Evolutionary conservation across 2,113 vertebrate species (phyloP), one percentile per base, ranked within the genome.

Genomic region (Strix aluco): DNA sequence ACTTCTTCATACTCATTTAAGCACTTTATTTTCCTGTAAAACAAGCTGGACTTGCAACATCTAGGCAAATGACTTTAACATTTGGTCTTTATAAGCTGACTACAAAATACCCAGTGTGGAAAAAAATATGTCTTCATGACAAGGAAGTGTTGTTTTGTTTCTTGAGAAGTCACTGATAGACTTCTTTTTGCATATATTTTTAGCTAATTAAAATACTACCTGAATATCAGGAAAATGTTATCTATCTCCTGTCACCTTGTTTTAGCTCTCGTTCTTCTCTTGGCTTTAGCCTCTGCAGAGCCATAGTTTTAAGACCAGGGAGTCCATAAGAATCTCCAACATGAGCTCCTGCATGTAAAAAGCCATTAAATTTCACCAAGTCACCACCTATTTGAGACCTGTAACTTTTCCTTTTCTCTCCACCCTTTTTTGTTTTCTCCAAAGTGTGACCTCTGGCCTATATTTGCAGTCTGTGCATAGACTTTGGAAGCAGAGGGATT

Each of bases 401-500:
- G 22, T 78, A 95, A 74, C 65, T 79, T 94, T 52, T 69, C 40
- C 19, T 94, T 84, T 95, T 94, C 72, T 58, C 23, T 91, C 57
- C 19, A 75, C 29, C 8, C 21, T 82, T 47, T 72, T 58, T 75
- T 78, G 32, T 92, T 90, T 95, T 91, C 74, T 88, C 71, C 42
- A 10, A 66, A 94, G 80, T 44, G 30, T 93, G 79, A 92, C 77
- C 91, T 95, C 87, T 79, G 81, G 55, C 78, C 66, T 89, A 51
- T 51, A 92, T 89, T 94, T 84, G 81, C 25, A 13, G 38, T 79
- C 74, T 91, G 30, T 71, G 46, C 66, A 67, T 16, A 87, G 81
- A 44, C 73, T 92, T 74, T 61, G 47, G 55, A 82, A 85, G 82
- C 29, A 2, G 62, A 92, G 62, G 90, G 89, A 94, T 96, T 95